Percentiles rank a stretch among this genome's conserved stretches.
These are phyloP conservation scores for Ganaspis sp. DNA, from an alignment of 1,140 invertebrate species.

Conservation along the genomic window DNA sequence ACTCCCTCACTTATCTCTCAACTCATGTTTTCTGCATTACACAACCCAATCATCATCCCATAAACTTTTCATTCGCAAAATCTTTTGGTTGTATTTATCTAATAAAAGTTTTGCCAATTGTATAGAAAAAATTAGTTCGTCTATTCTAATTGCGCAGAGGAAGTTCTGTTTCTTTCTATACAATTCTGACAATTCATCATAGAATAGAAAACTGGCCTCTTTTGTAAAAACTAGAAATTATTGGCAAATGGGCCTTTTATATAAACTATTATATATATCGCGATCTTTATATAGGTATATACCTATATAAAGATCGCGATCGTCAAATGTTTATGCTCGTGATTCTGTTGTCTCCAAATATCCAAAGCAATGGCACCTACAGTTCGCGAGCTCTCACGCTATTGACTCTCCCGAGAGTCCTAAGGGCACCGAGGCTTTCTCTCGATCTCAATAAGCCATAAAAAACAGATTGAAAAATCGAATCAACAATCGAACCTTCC, in stretches of 20 bases:
- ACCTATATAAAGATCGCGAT: slow-evolving; percentile 61
- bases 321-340: slow-evolving; percentile 64
- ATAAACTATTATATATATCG: no score
- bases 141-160: no score
- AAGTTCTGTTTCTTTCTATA: no score
- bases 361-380: slow-evolving; percentile 54
- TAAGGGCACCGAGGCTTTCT: slow-evolving; percentile 8
- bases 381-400: slow-evolving; percentile 51
- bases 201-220: no score
- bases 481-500: slow-evolving; percentile 1
- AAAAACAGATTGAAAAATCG: not conserved
- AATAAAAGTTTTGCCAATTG: no score
- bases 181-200: no score
- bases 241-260: slow-evolving; percentile 60
- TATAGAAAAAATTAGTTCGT: no score
- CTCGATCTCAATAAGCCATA: slow-evolving; percentile 11
- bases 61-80: no score
- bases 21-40: slow-evolving; percentile 51
- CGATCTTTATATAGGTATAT: no score
- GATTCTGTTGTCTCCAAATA: slow-evolving; percentile 62
- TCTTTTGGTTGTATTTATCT: no score
- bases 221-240: no score
- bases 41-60: slow-evolving; percentile 38
- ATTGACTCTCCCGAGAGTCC: not conserved
- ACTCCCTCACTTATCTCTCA: slow-evolving; percentile 58